Evolutionary conservation across 2,797 vertebrate genomes (phyloP), one percentile per base, ranked within the genome.

Genomic region (Muscicapa comitata): DNA sequence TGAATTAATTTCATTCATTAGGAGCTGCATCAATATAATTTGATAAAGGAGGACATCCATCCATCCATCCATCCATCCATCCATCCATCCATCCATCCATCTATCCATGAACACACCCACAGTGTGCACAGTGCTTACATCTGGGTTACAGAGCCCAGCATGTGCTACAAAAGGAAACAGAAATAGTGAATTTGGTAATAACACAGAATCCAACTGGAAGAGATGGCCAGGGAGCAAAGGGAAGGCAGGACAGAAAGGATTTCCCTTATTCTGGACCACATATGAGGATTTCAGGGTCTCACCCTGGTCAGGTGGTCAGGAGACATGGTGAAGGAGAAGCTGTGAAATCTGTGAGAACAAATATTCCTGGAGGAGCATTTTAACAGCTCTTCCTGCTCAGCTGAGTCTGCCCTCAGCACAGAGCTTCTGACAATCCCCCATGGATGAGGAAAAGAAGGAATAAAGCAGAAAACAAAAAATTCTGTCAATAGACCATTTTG

Each of bases 81-180:
- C 35, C 19, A 28, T 48, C 66, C 28, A 50, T 67, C 42, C 48
- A 37, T 71, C 12, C 31, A 38, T 38, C 38, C 38, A 38, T 38
- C 38, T 13, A 51, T 58, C 33, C 63, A 23, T n/a, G 29, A 23
- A 7, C 43, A 51, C 7, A 31, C 13, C 17, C 54, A 31, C 16
- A 31, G 19, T 1, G 0, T 17, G 33, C 25, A 9, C 14, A 40
- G 17, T 6, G 6, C 11, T 82, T 28, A 7, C 11, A 15, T 5
- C 45, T 33, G 21, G 16, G 14, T 53, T 33, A 29, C 0, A 5
- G 58, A 63, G 65, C 17, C 63, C 62, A 51, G 28, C 11, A 2
- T 5, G 9, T 23, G 53, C 31, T 59, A 12, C 42, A 35, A 26
- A 74, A 67, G 35, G 28, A 57, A 83, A 26, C 7, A 72, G 29